Evolutionary conservation across 2,113 vertebrate species (phyloP).

Genomic region (Melanerpes aurifrons): DNA sequence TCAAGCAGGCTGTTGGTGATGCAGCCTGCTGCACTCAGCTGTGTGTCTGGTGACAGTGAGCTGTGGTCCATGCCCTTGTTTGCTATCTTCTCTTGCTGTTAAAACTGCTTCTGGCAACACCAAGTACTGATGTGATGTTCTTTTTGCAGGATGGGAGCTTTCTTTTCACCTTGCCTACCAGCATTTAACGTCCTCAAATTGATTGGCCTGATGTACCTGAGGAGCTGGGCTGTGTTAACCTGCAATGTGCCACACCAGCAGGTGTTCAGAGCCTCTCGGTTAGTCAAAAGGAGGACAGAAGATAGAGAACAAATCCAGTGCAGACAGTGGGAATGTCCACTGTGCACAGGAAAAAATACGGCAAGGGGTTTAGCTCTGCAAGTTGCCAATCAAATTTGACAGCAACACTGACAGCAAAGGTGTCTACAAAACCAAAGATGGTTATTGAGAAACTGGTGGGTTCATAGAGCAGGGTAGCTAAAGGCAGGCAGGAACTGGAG

Average conservation of each 20-base stretch:
- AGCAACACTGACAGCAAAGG: neutral
- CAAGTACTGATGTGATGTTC: neutral
- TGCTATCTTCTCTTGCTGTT: neutral
- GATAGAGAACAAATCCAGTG: neutral
- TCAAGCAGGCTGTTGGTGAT: neutral
- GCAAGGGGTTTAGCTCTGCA: neutral
- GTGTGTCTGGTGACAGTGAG: neutral
- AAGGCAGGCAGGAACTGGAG: neutral
- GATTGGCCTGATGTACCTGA: constrained; percentile 96
- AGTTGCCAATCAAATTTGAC: neutral
- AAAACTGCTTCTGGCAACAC: neutral
- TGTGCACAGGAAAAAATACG: neutral
- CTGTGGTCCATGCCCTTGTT: neutral
- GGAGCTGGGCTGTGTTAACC: constrained; percentile 97
- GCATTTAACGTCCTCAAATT: constrained; percentile 96
- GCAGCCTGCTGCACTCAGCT: neutral
- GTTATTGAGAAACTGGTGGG: neutral
- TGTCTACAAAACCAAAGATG: neutral
- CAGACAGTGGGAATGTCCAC: neutral
- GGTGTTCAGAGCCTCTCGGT: constrained; percentile 97
- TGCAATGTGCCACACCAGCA: constrained; percentile 98
- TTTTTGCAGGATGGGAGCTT: constrained; percentile 94
- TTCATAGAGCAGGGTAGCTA: neutral
- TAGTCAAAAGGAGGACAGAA: neutral
- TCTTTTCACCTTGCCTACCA: constrained; percentile 98